Conservation (phyloP, 2,113 vertebrate species). For the Tachuris rubrigastra region DNA sequence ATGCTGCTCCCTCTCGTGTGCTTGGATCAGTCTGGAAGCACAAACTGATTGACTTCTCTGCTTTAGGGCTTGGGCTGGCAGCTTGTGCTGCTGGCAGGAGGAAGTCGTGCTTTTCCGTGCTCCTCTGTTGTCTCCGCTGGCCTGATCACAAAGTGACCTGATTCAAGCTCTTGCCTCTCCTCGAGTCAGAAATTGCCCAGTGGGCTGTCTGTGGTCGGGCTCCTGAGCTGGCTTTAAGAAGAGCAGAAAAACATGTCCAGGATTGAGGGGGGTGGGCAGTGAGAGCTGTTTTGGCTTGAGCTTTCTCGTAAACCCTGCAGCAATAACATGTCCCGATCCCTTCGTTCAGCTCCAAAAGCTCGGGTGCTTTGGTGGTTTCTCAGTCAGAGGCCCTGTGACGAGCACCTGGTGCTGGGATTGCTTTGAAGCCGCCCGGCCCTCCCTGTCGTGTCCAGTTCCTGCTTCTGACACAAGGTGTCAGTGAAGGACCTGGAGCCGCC, state of each 20-base stretch:
- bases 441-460: background rate
- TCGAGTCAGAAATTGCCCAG: background rate
- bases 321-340: background rate
- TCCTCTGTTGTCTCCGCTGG: background rate
- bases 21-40: accelerated
- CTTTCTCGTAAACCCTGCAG: background rate
- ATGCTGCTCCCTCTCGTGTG: background rate
- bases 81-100: background rate
- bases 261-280: background rate
- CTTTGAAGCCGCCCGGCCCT: background rate
- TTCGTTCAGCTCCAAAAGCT: background rate
- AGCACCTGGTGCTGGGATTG: accelerated
- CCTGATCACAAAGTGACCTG: background rate
- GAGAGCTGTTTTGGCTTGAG: background rate
- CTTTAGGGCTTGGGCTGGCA: background rate
- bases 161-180: background rate
- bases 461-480: constrained; percentile 55
- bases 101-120: background rate
- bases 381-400: background rate
- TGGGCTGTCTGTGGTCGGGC: background rate
- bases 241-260: background rate
- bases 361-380: background rate
- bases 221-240: background rate
- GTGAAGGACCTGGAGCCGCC: constrained; percentile 17
- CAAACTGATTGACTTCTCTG: background rate